phyloP scores from a whole-genome alignment of 2,113 vertebrate species.

The Nesoenas mayeri region DNA sequence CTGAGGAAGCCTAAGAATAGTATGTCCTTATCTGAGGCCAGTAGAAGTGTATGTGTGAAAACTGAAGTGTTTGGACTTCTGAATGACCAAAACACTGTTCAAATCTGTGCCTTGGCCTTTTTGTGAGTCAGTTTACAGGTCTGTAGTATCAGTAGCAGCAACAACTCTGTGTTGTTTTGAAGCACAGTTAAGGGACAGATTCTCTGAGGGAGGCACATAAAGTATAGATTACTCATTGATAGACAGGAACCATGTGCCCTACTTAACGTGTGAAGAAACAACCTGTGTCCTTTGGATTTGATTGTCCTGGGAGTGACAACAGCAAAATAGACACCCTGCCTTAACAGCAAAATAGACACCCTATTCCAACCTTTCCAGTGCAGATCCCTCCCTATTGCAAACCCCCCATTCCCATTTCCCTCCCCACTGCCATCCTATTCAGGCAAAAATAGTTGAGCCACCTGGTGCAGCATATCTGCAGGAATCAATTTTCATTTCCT shows the following conservation, averaged over 20 bases:
- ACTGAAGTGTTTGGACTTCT: neutral
- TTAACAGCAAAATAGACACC: neutral
- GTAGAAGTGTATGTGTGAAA: neutral
- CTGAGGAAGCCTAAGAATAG: neutral
- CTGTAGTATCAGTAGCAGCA: neutral
- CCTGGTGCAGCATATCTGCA: conserved; percentile 1
- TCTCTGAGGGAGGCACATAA: neutral
- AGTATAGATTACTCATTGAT: neutral
- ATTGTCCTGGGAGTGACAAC: neutral
- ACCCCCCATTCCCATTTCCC: neutral
- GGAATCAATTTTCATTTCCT: conserved; percentile 41
- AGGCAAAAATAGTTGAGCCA: neutral
- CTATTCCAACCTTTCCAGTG: neutral
- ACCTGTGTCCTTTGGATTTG: neutral
- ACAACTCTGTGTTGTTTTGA: neutral
- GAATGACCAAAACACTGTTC: neutral
- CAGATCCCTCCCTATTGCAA: neutral
- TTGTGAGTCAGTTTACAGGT: neutral
- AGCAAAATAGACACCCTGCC: neutral
- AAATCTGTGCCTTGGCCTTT: neutral
- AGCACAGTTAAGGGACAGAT: neutral
- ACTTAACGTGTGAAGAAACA: neutral
- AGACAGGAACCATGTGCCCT: neutral
- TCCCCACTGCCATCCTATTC: neutral
- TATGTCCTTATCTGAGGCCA: neutral